Percentiles rank a stretch among this genome's conserved stretches.
phyloP scores from a whole-genome alignment of 2,888 invertebrate genomes.

The Cosmia pyralina region DNA sequence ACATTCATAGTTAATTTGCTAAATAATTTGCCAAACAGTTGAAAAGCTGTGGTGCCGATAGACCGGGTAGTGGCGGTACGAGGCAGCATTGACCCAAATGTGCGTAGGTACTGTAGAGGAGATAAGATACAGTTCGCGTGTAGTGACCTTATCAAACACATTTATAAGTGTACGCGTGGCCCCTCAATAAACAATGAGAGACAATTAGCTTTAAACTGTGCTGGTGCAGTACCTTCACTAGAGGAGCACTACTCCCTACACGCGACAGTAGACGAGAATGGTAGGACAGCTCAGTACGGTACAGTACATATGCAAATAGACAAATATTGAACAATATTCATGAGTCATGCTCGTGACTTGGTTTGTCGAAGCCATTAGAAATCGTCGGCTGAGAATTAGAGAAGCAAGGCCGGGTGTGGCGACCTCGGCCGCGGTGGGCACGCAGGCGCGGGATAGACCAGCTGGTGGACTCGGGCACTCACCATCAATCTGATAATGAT shows the following conservation, averaged over 20 bases:
- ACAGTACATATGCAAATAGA: background rate
- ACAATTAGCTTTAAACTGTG: background rate
- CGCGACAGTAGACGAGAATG: background rate
- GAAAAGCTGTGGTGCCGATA: conserved; percentile 4
- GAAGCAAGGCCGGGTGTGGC: background rate
- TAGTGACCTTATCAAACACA: conserved; percentile 1
- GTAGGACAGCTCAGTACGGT: background rate
- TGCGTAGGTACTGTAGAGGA: conserved; percentile 13
- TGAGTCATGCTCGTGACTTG: conserved; percentile 1
- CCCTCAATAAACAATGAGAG: background rate
- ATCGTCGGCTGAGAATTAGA: background rate
- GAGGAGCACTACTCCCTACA: background rate
- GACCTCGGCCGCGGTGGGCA: too few relatives aligned
- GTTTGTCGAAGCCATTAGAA: background rate
- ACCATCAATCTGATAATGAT: background rate
- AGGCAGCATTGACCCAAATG: conserved; percentile 52
- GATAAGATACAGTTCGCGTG: conserved; percentile 36
- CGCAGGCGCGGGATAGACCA: too few relatives aligned
- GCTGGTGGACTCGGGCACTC: too few relatives aligned
- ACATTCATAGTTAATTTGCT: background rate
- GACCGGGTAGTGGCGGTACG: conserved; percentile 2
- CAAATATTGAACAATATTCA: background rate
- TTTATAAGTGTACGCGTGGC: background rate
- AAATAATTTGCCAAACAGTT: conserved; percentile 5
- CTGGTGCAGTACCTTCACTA: background rate